phyloP scores from a whole-genome alignment of 2,113 vertebrate species.

The Micromys minutus region DNA sequence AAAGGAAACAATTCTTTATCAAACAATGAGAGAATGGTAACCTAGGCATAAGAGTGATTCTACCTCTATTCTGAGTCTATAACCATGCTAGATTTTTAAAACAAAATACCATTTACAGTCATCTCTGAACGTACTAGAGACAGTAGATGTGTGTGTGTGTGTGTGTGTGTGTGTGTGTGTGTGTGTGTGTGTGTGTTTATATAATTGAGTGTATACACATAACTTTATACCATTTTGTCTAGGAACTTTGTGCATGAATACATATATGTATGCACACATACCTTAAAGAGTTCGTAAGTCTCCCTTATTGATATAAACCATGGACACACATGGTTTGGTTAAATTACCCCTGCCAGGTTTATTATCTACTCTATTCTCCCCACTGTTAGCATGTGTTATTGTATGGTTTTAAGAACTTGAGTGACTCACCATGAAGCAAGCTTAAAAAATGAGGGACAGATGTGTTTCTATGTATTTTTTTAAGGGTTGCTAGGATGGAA shows the following conservation, averaged over 20 bases:
- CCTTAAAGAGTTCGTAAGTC: constrained; percentile 63
- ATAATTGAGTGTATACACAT: no score
- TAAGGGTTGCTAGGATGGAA: constrained; percentile 80
- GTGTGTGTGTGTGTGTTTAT: neutral
- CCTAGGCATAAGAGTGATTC: neutral
- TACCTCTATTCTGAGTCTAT: neutral
- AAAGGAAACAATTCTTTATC: constrained; percentile 14
- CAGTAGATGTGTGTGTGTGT: neutral
- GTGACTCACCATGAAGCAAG: constrained; percentile 82
- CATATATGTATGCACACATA: neutral
- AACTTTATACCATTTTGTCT: constrained; percentile 7
- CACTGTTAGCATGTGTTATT: constrained; percentile 80
- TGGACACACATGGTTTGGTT: constrained; percentile 75
- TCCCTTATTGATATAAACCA: constrained; percentile 71
- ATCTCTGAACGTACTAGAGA: neutral
- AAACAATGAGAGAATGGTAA: neutral
- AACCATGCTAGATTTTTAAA: neutral
- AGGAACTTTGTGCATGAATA: neutral
- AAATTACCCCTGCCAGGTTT: constrained; percentile 76
- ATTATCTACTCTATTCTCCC: constrained; percentile 77
- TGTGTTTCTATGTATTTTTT: constrained; percentile 82
- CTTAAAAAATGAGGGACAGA: constrained; percentile 83
- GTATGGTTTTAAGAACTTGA: constrained; percentile 81
- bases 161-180: neutral
- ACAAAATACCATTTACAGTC: neutral